Evolutionary conservation across 2,797 vertebrate species (phyloP).

Genomic region (Chelmon rostratus): DNA sequence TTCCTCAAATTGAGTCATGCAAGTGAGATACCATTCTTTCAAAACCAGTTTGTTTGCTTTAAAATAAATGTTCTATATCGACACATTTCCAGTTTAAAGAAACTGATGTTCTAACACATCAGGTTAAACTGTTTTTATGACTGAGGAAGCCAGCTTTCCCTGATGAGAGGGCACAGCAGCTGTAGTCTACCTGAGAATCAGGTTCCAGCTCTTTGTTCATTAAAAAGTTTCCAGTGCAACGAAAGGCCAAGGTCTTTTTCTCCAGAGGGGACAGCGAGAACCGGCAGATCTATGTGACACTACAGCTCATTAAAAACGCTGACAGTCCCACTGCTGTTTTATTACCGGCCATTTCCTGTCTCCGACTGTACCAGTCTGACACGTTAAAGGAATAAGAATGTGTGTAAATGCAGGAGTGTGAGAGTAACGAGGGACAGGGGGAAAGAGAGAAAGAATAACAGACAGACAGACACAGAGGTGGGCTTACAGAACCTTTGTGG

Average conservation of each 20-base stretch:
- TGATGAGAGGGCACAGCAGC: constrained; percentile 20
- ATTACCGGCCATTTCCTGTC: constrained; percentile 57
- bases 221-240: constrained; percentile 79
- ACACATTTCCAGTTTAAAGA: not conserved
- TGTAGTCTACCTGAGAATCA: constrained; percentile 52
- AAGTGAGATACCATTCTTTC: constrained; percentile 7
- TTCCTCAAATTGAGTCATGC: not conserved
- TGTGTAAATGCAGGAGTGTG: constrained; percentile 26
- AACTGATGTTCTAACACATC: not conserved
- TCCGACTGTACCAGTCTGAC: constrained; percentile 40
- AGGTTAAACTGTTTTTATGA: constrained; percentile 38
- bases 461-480: not conserved
- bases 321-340: constrained; percentile 64
- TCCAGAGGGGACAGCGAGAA: constrained; percentile 44
- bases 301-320: constrained; percentile 76
- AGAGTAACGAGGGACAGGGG: not conserved
- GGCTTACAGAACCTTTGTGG: constrained; percentile 26
- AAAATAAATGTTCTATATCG: constrained; percentile 19
- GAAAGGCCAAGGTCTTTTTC: constrained; percentile 62
- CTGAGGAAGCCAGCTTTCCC: constrained; percentile 4
- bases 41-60: not conserved
- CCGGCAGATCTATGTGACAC: constrained; percentile 64
- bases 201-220: constrained; percentile 76
- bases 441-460: not conserved
- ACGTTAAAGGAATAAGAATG: constrained; percentile 38